Evolutionary conservation across 2,888 invertebrate genomes (phyloP).

Genomic region (Xiphydria camelus): DNA sequence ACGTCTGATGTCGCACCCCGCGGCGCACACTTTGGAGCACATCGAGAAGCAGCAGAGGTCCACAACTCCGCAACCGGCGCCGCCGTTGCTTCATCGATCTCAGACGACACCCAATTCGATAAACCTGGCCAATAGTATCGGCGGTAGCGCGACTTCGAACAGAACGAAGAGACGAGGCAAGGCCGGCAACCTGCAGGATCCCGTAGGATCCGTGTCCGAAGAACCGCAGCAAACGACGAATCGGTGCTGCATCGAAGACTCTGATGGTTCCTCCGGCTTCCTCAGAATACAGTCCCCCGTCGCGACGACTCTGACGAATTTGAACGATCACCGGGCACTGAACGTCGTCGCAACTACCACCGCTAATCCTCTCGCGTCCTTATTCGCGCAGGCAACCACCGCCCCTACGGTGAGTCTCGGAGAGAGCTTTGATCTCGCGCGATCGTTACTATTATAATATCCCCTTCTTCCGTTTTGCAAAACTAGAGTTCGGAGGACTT

Average conservation of each 20-base stretch:
- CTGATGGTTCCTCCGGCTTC: constrained; percentile 36
- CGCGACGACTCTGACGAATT: constrained; percentile 17
- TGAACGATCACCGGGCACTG: constrained; percentile 34
- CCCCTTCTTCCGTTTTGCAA: no score
- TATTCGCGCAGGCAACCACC: constrained; percentile 36
- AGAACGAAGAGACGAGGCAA: constrained; percentile 41
- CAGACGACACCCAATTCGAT: constrained; percentile 31
- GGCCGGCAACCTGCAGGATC: constrained; percentile 21
- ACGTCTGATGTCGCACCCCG: constrained; percentile 81
- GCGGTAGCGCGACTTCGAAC: constrained; percentile 23
- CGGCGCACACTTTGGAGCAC: constrained; percentile 78
- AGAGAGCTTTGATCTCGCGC: no score
- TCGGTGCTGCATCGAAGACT: constrained; percentile 34
- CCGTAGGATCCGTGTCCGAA: constrained; percentile 30
- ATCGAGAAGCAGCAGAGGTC: constrained; percentile 85
- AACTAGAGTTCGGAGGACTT: constrained; percentile 43
- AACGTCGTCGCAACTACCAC: constrained; percentile 29
- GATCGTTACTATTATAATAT: no score
- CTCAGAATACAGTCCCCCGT: constrained; percentile 54
- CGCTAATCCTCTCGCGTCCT: constrained; percentile 40
- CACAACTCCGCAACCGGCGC: constrained; percentile 66
- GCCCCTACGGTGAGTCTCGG: constrained; percentile 25
- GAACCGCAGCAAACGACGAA: constrained; percentile 28
- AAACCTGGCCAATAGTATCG: constrained; percentile 26
- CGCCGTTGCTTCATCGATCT: constrained; percentile 24